phyloP scores from a whole-genome alignment of 2,797 vertebrate species.

The Poliocrania exsul region DNA sequence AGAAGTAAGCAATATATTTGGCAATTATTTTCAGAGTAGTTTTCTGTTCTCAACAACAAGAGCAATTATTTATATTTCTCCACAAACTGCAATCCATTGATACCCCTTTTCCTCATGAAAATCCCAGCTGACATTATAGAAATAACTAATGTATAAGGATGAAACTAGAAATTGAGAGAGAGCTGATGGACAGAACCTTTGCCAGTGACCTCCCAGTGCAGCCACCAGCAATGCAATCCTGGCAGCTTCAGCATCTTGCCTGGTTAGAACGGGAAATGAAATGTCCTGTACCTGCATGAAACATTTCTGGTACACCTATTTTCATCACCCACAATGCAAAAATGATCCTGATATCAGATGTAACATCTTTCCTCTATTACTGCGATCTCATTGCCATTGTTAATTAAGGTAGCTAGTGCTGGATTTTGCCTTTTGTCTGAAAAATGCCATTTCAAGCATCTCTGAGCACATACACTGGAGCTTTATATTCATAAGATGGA shows the following conservation, averaged over 20 bases:
- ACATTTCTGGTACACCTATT: neutral
- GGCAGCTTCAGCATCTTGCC: neutral
- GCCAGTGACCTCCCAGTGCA: neutral
- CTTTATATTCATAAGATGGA: neutral
- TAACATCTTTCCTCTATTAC: neutral
- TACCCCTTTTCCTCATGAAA: neutral
- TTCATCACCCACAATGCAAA: neutral
- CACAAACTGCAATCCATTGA: neutral
- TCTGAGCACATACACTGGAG: neutral
- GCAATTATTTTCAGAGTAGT: neutral
- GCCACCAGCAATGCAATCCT: neutral
- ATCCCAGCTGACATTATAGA: neutral
- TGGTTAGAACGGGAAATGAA: neutral
- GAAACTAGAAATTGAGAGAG: neutral
- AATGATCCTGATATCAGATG: neutral
- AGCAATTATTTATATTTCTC: neutral
- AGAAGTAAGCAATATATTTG: neutral
- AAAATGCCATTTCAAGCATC: neutral
- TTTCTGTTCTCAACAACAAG: neutral
- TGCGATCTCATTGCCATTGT: neutral
- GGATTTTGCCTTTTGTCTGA: fast-evolving
- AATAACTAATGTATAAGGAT: neutral
- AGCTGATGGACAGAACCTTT: neutral
- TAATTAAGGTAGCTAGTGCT: neutral
- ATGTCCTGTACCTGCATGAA: neutral